A percentile compares a stretch with the other conserved stretches of the same genome.
Evolutionary conservation across 1,140 invertebrate genomes (phyloP).

Genomic region (Drosophila seguyi): DNA sequence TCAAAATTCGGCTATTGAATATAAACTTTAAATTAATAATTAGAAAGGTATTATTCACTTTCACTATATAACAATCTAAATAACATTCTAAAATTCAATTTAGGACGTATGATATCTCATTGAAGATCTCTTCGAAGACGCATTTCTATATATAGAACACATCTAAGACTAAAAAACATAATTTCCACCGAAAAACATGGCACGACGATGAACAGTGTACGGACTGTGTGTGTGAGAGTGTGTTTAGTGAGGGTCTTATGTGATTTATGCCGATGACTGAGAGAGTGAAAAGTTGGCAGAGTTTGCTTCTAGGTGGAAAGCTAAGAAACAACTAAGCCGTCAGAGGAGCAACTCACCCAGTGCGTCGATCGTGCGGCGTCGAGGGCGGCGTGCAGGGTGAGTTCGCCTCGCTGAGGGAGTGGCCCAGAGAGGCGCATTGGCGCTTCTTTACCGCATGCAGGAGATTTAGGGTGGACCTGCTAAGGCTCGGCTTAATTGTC

Average conservation of each 20-base stretch:
- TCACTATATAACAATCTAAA: background rate
- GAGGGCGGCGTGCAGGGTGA: constrained; percentile 84
- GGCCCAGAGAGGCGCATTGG: constrained; percentile 81
- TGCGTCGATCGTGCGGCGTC: constrained; percentile 82
- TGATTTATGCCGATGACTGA: constrained; percentile 36
- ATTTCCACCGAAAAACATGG: constrained; percentile 17
- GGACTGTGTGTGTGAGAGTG: constrained; percentile 7
- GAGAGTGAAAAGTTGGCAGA: constrained; percentile 21
- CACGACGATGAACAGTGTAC: constrained; percentile 37
- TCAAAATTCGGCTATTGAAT: too few relatives aligned
- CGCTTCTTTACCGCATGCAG: constrained; percentile 84
- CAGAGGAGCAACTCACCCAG: constrained; percentile 70
- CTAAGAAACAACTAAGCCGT: constrained; percentile 11
- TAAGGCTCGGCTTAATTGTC: constrained; percentile 85
- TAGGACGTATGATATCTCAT: background rate
- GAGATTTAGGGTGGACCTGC: constrained; percentile 81
- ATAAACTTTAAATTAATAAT: background rate
- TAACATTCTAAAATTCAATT: background rate
- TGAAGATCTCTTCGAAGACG: background rate
- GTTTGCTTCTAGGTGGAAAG: constrained; percentile 39
- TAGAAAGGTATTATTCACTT: background rate
- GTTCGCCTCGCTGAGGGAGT: constrained; percentile 82
- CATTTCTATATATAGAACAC: background rate
- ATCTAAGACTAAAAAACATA: background rate
- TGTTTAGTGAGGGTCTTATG: constrained; percentile 17